Evolutionary conservation across 2,797 vertebrate genomes (phyloP), one percentile per base, ranked within the genome.

Genomic region (Ficedula albicollis): DNA sequence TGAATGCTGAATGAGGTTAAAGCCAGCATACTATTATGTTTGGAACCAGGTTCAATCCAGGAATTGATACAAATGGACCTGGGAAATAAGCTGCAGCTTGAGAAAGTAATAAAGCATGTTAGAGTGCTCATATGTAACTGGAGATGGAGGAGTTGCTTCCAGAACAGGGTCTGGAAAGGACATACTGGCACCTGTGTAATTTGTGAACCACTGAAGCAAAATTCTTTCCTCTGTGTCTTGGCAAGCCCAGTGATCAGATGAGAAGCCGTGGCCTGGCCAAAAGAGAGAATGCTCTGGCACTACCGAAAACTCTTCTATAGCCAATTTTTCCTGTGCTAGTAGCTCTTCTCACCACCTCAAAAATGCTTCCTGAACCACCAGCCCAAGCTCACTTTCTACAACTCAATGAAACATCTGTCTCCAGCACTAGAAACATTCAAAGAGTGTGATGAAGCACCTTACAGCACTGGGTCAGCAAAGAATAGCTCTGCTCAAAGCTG

Each of bases 101-200:
- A 88, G 84, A 96, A 96, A 93, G 58, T 75, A 91, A 90, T 95
- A 94, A 94, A 76, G 69, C 62, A 73, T 91, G 89, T 92, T 89
- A 91, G 78, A 89, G 46, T 75, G 82, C 54, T 90, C 72, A 55
- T 30, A 64, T 78, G 87, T 94, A 95, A 93, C 85, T 86, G 63
- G 93, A 95, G 91, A 92, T 46, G 44, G 69, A 94, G 62, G 69
- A 91, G 34, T 29, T 88, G 63, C 59, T 93, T 92, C 84, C 94
- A 96, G 87, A 94, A 86, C 76, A 96, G 76, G 44, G 85, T 73
- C 91, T 96, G 87, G 82, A 96, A 95, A 95, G 89, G 89, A 90
- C 89, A 67, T 76, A 84, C 66, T 95, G 93, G 91, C 93, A 96
- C 91, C 82, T 93, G 73, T 81, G 69, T 95, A 68, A 87, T 93